phyloP scores from a whole-genome alignment of 2,888 invertebrate species.

The Andrena bucephala region DNA sequence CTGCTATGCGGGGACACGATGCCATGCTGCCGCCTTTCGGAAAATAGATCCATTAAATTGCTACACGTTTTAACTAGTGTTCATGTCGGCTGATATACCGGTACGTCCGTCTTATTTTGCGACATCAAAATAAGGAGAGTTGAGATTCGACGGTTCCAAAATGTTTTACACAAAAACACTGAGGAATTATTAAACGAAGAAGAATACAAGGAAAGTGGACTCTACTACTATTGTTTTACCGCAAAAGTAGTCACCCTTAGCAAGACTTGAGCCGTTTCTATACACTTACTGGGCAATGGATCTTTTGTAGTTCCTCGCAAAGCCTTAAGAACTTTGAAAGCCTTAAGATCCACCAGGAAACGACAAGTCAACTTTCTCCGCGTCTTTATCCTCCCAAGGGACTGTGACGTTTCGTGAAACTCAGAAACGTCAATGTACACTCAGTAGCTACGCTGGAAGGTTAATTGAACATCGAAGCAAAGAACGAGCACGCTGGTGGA shows the following conservation, averaged over 20 bases:
- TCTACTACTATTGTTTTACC: not conserved
- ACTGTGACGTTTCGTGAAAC: not conserved
- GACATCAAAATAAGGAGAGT: conserved; percentile 26
- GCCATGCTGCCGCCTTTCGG: conserved; percentile 23
- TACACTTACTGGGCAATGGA: too few species aligned
- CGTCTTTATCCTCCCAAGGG: too few species aligned
- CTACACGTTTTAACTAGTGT: conserved; percentile 33
- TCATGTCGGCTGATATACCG: conserved; percentile 29
- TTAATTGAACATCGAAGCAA: not conserved
- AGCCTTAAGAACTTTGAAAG: too few species aligned
- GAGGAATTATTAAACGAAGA: too few species aligned
- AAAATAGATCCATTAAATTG: conserved; percentile 42
- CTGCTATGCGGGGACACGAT: conserved; percentile 16
- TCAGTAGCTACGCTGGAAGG: not conserved
- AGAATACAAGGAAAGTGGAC: not conserved
- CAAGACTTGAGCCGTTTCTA: conserved; percentile 24
- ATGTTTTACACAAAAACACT: not conserved
- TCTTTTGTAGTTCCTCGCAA: too few species aligned
- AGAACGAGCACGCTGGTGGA: not conserved
- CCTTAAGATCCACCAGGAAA: too few species aligned
- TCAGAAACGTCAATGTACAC: not conserved
- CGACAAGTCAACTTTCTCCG: too few species aligned
- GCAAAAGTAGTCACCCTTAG: conserved; percentile 23
- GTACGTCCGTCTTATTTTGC: conserved; percentile 30
- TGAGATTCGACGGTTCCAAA: conserved; percentile 15